Evolutionary conservation across 2,113 vertebrate species (phyloP), one percentile per base, ranked within the genome.

Genomic region (Antechinus stuartii): DNA sequence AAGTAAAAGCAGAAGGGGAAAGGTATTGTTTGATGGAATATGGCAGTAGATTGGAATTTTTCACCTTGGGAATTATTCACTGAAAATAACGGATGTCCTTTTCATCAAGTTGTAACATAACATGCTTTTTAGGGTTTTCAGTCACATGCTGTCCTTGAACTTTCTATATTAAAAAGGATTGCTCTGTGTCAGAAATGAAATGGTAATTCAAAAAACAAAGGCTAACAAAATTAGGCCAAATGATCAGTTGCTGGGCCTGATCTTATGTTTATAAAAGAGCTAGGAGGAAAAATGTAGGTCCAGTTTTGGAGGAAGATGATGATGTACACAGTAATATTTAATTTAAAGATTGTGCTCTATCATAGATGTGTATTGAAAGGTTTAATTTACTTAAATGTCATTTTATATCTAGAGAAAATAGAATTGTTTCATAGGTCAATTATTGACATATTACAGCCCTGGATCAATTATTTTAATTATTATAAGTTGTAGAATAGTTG

Each of bases 81-180:
- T 97, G 97, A 97, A 98, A 98, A 96, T 97, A 98, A 93, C 98
- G 97, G 98, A 98, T 98, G 98, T 98, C 98, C 98, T 98, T 95
- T 98, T 97, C 96, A 98, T 98, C 98, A 98, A 97, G 95, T 96
- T 98, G 95, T 98, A 98, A 95, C 96, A 96, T 96, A 98, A 96
- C 98, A 95, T 97, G 97, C 97, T 89, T 96, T 96, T 98, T 97
- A 98, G 97, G 96, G 97, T 98, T 97, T 97, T 91, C 91, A 97
- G 94, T 97, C 97, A 97, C 47, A 53, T 84, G 6, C 16, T 93
- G 95, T 92, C 97, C 96, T 97, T 97, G 97, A 98, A 95, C 96
- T 95, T 68, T 91, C 42, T 96, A 0, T 30, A 0, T 54, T 24
- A 35, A 93, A 47, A 42, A 94, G 54, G 57, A 55, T 94, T 92